A percentile compares a stretch with the other conserved stretches of the same genome.
Evolutionary conservation across 2,797 vertebrate genomes (phyloP).

Genomic region (Austrolebias charrua): DNA sequence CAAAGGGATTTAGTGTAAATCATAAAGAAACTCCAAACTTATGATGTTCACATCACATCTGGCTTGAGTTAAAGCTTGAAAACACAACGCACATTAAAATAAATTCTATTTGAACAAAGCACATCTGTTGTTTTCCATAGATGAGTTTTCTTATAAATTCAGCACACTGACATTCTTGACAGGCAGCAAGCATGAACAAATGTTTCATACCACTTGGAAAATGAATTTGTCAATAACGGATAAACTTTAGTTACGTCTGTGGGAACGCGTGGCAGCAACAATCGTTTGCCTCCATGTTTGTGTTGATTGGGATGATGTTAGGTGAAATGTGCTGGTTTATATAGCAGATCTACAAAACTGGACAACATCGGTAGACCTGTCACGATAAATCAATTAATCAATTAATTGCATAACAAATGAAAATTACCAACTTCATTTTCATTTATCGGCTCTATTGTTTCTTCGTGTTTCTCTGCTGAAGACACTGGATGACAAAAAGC

Average conservation of each 20-base stretch:
- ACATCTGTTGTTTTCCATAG: constrained; percentile 8
- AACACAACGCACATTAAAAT: constrained; percentile 15
- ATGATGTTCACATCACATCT: constrained; percentile 8
- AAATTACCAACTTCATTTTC: too few species aligned
- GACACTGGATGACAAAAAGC: too few species aligned
- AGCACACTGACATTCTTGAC: not conserved
- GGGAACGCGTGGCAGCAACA: too few species aligned
- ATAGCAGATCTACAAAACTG: too few species aligned
- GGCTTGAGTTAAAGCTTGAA: not conserved
- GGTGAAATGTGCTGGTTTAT: too few species aligned
- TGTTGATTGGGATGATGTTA: too few species aligned
- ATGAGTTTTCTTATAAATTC: not conserved
- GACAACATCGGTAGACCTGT: too few species aligned
- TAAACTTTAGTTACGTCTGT: not conserved
- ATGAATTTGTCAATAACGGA: not conserved
- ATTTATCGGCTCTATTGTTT: too few species aligned
- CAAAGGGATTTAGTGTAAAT: not conserved
- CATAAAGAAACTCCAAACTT: not conserved
- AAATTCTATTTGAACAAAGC: constrained; percentile 13
- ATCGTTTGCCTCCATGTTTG: too few species aligned
- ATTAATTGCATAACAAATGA: too few species aligned
- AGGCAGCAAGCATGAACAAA: not conserved
- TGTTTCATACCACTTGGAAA: not conserved
- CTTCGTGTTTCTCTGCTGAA: too few species aligned
- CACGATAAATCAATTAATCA: too few species aligned